Percentiles rank a stretch among this genome's conserved stretches.
phyloP scores from a whole-genome alignment of 2,797 vertebrate genomes.

The Melanotaenia boesemani region DNA sequence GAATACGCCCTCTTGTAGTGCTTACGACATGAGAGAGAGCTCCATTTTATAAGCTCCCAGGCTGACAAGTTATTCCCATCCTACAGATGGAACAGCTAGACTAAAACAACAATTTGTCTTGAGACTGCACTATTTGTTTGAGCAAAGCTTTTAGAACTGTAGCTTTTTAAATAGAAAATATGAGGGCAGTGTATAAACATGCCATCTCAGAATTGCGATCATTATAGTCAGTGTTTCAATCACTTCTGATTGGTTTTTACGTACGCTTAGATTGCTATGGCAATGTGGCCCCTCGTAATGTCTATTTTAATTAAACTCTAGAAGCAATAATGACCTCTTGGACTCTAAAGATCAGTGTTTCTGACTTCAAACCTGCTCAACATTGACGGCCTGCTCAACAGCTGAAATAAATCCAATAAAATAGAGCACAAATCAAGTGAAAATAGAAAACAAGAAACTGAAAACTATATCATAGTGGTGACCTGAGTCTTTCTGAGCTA shows the following conservation, averaged over 20 bases:
- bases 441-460: background rate
- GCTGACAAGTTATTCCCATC: background rate
- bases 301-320: too few species aligned
- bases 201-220: background rate
- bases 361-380: background rate
- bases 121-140: background rate
- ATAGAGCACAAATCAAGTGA: background rate
- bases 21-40: background rate
- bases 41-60: background rate
- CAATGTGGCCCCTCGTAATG: too few species aligned
- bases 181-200: background rate
- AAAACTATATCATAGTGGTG: background rate
- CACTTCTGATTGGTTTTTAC: background rate
- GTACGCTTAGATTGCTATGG: background rate
- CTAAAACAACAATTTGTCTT: background rate
- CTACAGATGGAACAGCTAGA: background rate
- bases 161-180: background rate
- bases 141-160: background rate
- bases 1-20: background rate
- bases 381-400: background rate
- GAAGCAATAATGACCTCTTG: too few species aligned
- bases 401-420: constrained; percentile 1
- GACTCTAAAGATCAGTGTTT: too few species aligned
- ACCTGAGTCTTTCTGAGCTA: background rate
- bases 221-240: background rate